Evolutionary conservation across 2,113 vertebrate species (phyloP).

Genomic region (Hemiscyllium ocellatum): DNA sequence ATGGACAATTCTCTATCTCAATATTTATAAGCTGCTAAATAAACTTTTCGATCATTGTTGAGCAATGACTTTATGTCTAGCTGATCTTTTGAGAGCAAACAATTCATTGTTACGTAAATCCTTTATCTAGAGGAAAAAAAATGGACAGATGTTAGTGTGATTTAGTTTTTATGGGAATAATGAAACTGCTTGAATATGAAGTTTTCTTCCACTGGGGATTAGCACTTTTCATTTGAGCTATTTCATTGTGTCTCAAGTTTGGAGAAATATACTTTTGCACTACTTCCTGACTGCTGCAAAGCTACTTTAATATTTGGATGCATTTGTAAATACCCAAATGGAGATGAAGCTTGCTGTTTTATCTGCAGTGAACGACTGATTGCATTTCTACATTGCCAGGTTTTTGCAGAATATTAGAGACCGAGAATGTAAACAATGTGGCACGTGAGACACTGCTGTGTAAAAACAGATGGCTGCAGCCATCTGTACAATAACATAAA

Average conservation of each 20-base stretch:
- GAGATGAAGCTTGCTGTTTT: background rate
- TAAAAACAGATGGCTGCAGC: background rate
- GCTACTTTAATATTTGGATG: background rate
- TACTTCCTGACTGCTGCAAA: background rate
- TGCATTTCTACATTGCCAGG: background rate
- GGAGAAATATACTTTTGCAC: background rate
- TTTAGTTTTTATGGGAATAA: background rate
- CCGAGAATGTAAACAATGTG: background rate
- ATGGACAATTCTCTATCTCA: background rate
- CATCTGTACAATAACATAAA: background rate
- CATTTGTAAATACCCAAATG: background rate
- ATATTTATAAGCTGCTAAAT: constrained; percentile 9
- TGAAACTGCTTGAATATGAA: background rate
- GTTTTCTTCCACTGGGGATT: background rate
- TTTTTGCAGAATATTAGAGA: background rate
- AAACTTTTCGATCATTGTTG: background rate
- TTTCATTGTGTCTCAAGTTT: background rate
- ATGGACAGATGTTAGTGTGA: background rate
- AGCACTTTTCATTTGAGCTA: background rate
- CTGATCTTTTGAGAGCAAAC: background rate
- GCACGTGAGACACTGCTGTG: background rate
- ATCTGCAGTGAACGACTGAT: background rate
- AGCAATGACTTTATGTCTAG: background rate
- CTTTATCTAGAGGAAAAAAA: background rate
- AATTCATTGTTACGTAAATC: background rate